Evolutionary conservation across 2,888 invertebrate genomes (phyloP), one percentile per base, ranked within the genome.

Genomic region (Acleris holmiana): DNA sequence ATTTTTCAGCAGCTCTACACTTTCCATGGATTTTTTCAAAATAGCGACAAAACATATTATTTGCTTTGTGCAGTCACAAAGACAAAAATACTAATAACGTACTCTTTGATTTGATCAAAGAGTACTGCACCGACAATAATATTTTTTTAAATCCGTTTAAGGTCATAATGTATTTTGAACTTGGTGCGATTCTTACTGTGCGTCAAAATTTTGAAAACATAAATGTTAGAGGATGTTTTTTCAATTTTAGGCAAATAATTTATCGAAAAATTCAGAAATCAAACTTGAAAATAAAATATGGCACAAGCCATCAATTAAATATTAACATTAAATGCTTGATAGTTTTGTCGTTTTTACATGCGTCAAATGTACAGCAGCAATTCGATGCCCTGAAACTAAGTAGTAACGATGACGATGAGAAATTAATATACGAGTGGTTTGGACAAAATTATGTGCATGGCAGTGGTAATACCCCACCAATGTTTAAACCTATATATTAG

Each of bases 41-140:
- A 46, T n/a, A 46, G 46, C 4, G 46, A 46, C n/a, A 46, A 46
- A 46, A 46, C 7, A 46, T 46, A 2, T 46, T 46, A 46, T 46
- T 46, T 46, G 46, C 46, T 5, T 46, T 46, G 46, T 46, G 46
- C 2, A 46, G 18, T 46, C 46, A 46, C 46, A 46, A 46, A 46
- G n/a, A 46, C 46, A 46, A 46, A 46, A 23, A 49, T n/a, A 4
- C 49, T 49, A 10, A n/a, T n/a, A n/a, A n/a, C 21, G 1, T 0
- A n/a, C n/a, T 47, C 47, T 47, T 47, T 47, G 47, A 47, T 49
- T 49, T 49, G 49, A 49, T 49, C 49, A 49, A 23, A 21, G 49
- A 49, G 21, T 25, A 49, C 49, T 49, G 49, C 49, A 49, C 49
- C 23, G 49, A 49, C 25, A 49, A 23, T 49, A 49, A 49, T 25